Base-by-base conservation (phyloP, 2,888 invertebrate genomes). In the Sceliomorpha sp. region DNA sequence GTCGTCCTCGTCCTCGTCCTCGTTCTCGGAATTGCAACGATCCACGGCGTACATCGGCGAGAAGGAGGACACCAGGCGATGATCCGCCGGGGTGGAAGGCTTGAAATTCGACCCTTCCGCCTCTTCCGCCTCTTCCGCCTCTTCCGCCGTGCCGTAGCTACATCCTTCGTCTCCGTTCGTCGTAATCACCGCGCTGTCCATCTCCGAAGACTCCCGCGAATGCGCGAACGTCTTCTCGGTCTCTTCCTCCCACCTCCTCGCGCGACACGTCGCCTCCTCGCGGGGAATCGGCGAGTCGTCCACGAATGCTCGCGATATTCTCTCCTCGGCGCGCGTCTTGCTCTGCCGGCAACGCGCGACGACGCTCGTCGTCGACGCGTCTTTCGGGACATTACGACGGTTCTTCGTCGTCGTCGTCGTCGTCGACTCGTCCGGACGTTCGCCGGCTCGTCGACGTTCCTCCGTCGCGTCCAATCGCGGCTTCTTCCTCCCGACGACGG, bases 281-380 rank as follows among this genome's bases (percentile, higher is more conserved):
- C 31, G 12, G 13, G 31, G 15, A 4, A 74, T 32, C 14, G 73
- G 74, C 6, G 79, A 79, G 12, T 84, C 82, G 7, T 82, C 79
- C 15, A 82, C 78, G 36, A 87, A 86, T 0, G 84, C 74, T 17
- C 75, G 74, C 0, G 86, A 83, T 6, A 87, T 88, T 5, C 82
- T 71, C 42, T 87, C 86, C 13, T 87, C 86, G 1, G 87, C 87
- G 1, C 84, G 78, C 20, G 82, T 85, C 39, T 88, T 88, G 48
- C 87, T 87, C 34, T 83, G 81, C n/a, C 87, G 73, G 31, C 81
- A 81, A 36, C 82, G 75, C 1, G 79, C 32, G 0, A 47, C 40
- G 1, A 40, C 42, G n/a, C 56, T 15, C 0, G 48, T 48, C n/a
- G n/a, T n/a, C n/a, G n/a, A n/a, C n/a, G n/a, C n/a, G n/a, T n/a